These are phyloP conservation scores for Hemithea aestivaria DNA, from an alignment of 2,888 invertebrate species.

Conservation along the genomic window DNA sequence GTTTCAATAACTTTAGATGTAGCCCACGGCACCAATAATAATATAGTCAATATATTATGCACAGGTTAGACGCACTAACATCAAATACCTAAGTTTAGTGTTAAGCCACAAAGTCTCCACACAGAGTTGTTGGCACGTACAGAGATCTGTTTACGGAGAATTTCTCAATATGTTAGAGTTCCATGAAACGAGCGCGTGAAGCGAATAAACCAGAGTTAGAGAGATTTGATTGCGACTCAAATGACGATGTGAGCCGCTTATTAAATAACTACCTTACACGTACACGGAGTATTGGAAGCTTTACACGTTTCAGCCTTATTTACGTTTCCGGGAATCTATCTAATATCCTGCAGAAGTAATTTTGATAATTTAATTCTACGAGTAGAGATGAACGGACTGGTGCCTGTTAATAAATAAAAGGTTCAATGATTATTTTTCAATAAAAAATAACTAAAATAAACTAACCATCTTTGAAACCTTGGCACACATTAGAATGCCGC, in stretches of 20 bases:
- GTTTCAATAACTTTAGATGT: too few species aligned
- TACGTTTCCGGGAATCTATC: conserved; percentile 3
- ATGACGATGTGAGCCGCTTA: too few species aligned
- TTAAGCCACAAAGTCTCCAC: neutral
- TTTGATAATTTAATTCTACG: conserved; percentile 9
- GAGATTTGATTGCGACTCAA: conserved; percentile 4
- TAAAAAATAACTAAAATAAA: too few species aligned
- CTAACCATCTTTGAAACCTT: too few species aligned
- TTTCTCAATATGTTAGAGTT: conserved; percentile 7
- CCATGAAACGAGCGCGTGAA: conserved; percentile 1
- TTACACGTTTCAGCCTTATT: neutral
- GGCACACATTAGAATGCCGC: too few species aligned
- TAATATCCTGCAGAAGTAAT: conserved; percentile 5
- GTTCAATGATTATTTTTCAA: too few species aligned
- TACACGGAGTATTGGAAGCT: too few species aligned
- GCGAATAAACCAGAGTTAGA: conserved; percentile 7
- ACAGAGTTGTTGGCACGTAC: neutral
- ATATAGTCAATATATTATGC: too few species aligned
- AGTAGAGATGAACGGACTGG: conserved; percentile 3
- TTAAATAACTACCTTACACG: too few species aligned
- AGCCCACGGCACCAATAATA: too few species aligned
- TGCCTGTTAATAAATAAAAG: too few species aligned
- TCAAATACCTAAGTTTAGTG: conserved; percentile 1
- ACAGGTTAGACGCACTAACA: too few species aligned
- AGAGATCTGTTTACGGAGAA: conserved; percentile 8